Conservation (phyloP, 2,888 invertebrate species). For the Pachycephus smyrnensis region DNA sequence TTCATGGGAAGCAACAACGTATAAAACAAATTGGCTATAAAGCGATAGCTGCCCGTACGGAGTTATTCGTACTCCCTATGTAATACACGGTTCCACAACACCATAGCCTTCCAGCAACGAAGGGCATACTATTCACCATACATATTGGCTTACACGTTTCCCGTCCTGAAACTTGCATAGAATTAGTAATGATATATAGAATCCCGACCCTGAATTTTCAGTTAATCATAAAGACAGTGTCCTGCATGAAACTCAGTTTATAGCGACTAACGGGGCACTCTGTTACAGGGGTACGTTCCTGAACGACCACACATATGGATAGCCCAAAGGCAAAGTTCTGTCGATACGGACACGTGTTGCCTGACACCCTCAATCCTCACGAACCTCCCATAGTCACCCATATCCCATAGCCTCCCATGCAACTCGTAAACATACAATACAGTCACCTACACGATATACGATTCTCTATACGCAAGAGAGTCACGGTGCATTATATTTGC, state of each 20-base stretch:
- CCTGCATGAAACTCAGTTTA: neutral
- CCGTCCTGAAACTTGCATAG: neutral
- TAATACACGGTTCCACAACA: neutral
- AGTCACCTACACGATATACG: constrained; percentile 41
- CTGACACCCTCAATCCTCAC: constrained; percentile 35
- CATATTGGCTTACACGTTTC: neutral
- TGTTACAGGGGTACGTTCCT: constrained; percentile 9
- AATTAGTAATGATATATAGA: neutral
- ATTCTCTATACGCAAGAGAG: constrained; percentile 16
- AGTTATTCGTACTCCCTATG: constrained; percentile 43
- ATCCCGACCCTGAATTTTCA: neutral
- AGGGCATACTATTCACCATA: neutral
- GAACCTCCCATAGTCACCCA: constrained; percentile 25
- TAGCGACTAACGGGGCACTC: neutral
- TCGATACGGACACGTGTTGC: constrained; percentile 60
- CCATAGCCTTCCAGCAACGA: neutral
- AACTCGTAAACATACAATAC: constrained; percentile 57
- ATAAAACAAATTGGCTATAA: constrained; percentile 64
- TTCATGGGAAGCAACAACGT: constrained; percentile 57
- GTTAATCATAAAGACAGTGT: neutral
- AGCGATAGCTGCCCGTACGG: constrained; percentile 37
- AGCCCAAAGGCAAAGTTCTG: constrained; percentile 49
- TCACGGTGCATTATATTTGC: constrained; percentile 54
- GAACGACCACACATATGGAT: constrained; percentile 55
- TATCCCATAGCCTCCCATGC: constrained; percentile 26